phyloP scores from a whole-genome alignment of 35 echinoderm and acorn worm genomes.

The Ophiothrix spiculata region DNA sequence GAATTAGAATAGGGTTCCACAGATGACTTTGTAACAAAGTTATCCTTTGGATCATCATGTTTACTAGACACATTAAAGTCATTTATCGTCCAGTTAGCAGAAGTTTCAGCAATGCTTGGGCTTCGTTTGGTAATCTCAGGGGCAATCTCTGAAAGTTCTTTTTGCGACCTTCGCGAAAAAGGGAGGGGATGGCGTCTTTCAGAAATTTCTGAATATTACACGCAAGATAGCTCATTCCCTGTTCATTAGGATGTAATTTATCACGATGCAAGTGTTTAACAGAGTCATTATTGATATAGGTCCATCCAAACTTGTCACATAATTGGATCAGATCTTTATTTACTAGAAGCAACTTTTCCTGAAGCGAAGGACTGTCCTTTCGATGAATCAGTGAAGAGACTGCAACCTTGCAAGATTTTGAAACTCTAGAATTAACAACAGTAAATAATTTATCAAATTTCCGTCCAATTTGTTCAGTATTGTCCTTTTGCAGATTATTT shows the following conservation, averaged over 20 bases:
- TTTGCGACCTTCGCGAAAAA: not conserved
- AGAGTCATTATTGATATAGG: not conserved
- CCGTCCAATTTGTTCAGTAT: not conserved
- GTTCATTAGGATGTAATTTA: not conserved
- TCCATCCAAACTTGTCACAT: not conserved
- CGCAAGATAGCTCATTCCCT: not conserved
- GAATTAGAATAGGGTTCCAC: too few relatives aligned
- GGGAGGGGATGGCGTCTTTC: not conserved
- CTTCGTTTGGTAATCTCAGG: too few relatives aligned
- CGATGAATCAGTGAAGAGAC: not conserved
- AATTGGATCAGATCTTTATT: not conserved
- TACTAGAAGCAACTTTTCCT: not conserved
- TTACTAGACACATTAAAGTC: too few relatives aligned
- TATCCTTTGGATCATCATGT: too few relatives aligned
- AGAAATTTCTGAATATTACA: not conserved
- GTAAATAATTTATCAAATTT: not conserved
- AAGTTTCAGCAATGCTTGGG: too few relatives aligned
- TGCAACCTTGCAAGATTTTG: not conserved
- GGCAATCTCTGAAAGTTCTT: not conserved
- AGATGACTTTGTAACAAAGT: too few relatives aligned
- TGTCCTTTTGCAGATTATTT: not conserved
- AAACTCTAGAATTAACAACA: not conserved
- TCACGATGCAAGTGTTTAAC: not conserved
- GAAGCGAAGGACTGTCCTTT: not conserved
- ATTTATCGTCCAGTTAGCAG: too few relatives aligned